Evolutionary conservation across 2,113 vertebrate species (phyloP).

Genomic region (Anoura caudifer): DNA sequence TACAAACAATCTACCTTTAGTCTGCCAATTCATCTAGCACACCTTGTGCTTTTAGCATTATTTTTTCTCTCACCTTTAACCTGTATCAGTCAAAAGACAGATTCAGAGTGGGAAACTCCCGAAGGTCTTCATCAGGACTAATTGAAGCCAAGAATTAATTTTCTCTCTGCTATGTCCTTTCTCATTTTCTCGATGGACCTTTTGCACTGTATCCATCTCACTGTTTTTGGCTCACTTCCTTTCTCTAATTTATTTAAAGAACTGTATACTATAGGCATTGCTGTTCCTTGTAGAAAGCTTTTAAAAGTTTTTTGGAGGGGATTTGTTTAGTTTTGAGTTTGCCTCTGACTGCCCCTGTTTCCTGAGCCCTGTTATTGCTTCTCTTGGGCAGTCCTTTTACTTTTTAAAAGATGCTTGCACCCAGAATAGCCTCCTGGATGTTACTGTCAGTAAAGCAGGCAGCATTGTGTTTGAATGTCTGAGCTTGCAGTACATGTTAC

Average conservation of each 20-base stretch:
- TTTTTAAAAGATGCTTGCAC: not conserved
- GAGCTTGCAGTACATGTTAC: not conserved
- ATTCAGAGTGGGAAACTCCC: slow-evolving; percentile 52
- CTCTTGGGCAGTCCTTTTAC: not conserved
- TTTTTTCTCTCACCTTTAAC: slow-evolving; percentile 53
- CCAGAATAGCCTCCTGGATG: not conserved
- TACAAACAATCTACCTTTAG: not conserved
- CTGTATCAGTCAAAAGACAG: slow-evolving; percentile 40
- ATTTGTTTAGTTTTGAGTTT: slow-evolving; percentile 31
- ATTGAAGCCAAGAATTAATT: slow-evolving; percentile 55
- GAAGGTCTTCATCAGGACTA: slow-evolving; percentile 27
- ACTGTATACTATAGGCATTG: not conserved
- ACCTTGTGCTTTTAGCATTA: slow-evolving; percentile 53
- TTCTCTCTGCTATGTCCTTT: slow-evolving; percentile 40
- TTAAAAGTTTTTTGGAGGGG: not conserved
- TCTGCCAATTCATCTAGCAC: slow-evolving; percentile 28
- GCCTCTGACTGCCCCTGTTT: not conserved
- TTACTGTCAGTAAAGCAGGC: not conserved
- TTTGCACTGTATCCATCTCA: slow-evolving; percentile 36
- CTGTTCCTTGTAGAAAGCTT: slow-evolving; percentile 39
- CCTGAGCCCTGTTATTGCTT: not conserved
- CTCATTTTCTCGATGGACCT: slow-evolving; percentile 40
- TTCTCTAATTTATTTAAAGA: slow-evolving; percentile 52
- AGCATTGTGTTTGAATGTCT: not conserved
- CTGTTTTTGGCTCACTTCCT: not conserved